A percentile compares a stretch with the other conserved stretches of the same genome.
Conservation (phyloP, 2,888 invertebrate species). For the Hypomecis atomaria region DNA sequence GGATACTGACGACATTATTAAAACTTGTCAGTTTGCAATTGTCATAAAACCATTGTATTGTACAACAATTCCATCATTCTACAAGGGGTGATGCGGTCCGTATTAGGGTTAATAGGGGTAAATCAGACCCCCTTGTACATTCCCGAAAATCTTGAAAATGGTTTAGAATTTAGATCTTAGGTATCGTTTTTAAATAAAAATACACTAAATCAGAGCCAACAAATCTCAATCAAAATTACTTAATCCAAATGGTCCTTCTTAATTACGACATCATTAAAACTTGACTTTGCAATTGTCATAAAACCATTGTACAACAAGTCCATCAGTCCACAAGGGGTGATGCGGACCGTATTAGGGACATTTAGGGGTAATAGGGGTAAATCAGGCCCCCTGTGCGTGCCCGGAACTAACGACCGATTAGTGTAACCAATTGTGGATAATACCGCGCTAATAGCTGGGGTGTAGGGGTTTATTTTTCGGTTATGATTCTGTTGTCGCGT, state of each 20-base stretch:
- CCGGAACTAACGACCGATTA: constrained; percentile 83
- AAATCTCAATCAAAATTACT: no score
- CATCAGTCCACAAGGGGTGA: constrained; percentile 13
- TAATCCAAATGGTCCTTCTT: no score
- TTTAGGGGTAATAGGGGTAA: constrained; percentile 6
- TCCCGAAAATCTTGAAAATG: no score
- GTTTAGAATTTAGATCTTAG: no score
- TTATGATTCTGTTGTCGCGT: constrained; percentile 46
- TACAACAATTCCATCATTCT: not conserved
- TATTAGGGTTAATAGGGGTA: not conserved
- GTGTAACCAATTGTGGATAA: constrained; percentile 81
- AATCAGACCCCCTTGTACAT: no score
- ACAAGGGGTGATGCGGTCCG: constrained; percentile 12
- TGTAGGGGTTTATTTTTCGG: constrained; percentile 58
- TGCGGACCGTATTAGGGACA: constrained; percentile 6
- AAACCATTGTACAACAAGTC: constrained; percentile 15
- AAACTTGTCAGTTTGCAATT: not conserved
- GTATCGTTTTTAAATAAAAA: no score
- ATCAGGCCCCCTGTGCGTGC: constrained; percentile 45
- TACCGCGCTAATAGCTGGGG: constrained; percentile 76
- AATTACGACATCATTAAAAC: not conserved
- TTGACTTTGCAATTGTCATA: constrained; percentile 4
- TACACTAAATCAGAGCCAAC: no score
- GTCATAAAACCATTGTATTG: constrained; percentile 19
- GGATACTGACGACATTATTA: no score